Evolutionary conservation across 2,797 vertebrate genomes (phyloP), one percentile per base, ranked within the genome.

Genomic region (Microcaecilia unicolor): DNA sequence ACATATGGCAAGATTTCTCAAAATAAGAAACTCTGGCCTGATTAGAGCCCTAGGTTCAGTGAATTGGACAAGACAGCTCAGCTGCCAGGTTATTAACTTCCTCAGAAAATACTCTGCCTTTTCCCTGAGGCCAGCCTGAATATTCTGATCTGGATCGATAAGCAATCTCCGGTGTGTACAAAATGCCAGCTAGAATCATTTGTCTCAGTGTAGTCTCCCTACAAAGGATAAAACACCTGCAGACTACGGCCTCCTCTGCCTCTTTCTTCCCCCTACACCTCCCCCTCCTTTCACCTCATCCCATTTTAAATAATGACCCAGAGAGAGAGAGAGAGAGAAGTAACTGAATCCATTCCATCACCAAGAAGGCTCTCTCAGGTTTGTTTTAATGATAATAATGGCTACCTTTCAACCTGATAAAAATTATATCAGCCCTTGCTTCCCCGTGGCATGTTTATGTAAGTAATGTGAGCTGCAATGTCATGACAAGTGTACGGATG

Each of bases 21-120:
- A 88, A 91, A 92, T 89, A 91, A 92, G 89, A 90, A 91, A 93
- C 94, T 91, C 92, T 71, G 82, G 74, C 85, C 92, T 95, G 92
- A 97, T 98, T 98, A 98, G 93, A 92, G 88, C 82, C 86, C 88
- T 80, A 80, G 87, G 87, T 93, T 90, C 90, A 91, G 86, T 93
- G 92, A 96, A 98, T 98, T 98, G 93, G 94, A 97, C 93, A 95
- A 93, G 94, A 98, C 95, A 98, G 94, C 91, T 92, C 88, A 88
- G 92, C 92, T 85, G 90, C 91, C 86, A 90, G 86, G 87, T 97
- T 98, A 98, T 98, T 98, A 98, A 98, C 92, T 98, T 93, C 89
- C 92, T 94, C 87, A 90, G 94, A 98, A 97, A 95, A 98, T 96
- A 94, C 92, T 93, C 77, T 84, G 86, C 81, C 72, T 72, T 86